These are phyloP conservation scores for Scarus forsteni DNA, from an alignment of 2,797 vertebrate species.

Conservation along the genomic window DNA sequence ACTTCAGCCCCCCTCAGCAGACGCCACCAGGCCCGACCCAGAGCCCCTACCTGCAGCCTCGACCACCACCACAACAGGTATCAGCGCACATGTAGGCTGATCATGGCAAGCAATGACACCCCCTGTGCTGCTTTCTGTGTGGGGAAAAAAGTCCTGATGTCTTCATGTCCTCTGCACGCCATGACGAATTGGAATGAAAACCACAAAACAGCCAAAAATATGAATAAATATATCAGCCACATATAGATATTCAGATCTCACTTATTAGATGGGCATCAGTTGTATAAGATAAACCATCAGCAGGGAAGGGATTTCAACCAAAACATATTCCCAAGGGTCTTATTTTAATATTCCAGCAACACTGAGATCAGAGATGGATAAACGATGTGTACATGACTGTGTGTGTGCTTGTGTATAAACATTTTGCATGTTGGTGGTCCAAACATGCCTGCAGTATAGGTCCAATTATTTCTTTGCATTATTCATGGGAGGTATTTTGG, in stretches of 20 bases:
- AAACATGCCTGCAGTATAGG: conserved; percentile 16
- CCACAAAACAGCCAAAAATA: conserved; percentile 18
- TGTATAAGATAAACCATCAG: conserved; percentile 37
- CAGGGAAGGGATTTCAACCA: conserved; percentile 40
- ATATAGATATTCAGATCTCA: conserved; percentile 18
- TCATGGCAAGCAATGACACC: background rate
- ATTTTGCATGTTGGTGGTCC: conserved; percentile 11
- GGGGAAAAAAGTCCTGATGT: background rate
- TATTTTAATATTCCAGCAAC: conserved; percentile 48
- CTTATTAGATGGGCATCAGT: conserved; percentile 27
- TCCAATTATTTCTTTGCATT: conserved; percentile 45
- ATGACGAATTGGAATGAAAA: conserved; percentile 15
- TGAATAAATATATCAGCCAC: conserved; percentile 33
- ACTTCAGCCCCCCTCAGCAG: conserved; percentile 93
- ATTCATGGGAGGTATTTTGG: conserved; percentile 59
- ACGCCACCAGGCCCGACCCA: conserved; percentile 88
- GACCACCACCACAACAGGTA: conserved; percentile 92
- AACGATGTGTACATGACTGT: conserved; percentile 16
- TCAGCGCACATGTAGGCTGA: conserved; percentile 20
- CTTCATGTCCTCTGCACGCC: background rate
- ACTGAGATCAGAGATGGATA: conserved; percentile 38
- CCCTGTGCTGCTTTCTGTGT: conserved; percentile 2
- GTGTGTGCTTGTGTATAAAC: conserved; percentile 20
- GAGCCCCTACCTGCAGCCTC: conserved; percentile 89
- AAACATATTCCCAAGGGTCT: conserved; percentile 18